phyloP scores from a whole-genome alignment of 1,140 invertebrate genomes.

The Drosophila triauraria region DNA sequence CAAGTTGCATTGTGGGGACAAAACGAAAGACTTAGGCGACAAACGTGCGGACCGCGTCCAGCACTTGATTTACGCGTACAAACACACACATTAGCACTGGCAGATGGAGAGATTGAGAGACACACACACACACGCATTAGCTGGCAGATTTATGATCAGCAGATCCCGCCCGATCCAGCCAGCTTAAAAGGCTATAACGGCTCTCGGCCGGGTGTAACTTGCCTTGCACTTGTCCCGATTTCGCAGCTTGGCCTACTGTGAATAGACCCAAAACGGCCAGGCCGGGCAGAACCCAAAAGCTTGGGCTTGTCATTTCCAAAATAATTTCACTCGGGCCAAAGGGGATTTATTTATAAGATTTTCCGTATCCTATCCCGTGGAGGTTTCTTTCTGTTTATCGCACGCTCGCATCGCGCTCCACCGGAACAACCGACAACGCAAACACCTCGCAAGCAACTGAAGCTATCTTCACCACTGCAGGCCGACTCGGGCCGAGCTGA shows the following conservation, averaged over 20 bases:
- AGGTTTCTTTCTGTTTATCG: conserved; percentile 10
- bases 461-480: conserved; percentile 52
- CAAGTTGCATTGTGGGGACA: conserved; percentile 29
- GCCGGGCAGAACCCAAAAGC: conserved; percentile 6
- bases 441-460: conserved; percentile 77
- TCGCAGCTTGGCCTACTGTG: conserved; percentile 20
- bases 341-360: background rate
- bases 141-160: conserved; percentile 29
- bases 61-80: conserved; percentile 40
- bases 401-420: conserved; percentile 54
- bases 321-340: conserved; percentile 11
- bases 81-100: conserved; percentile 45
- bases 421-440: conserved; percentile 65
- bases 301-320: background rate
- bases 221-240: conserved; percentile 69
- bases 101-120: conserved; percentile 13
- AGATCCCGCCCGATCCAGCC: conserved; percentile 37
- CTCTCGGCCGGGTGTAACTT: conserved; percentile 48
- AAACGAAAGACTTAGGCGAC: conserved; percentile 64
- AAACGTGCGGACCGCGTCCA: conserved; percentile 58
- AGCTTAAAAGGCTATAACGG: conserved; percentile 58
- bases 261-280: conserved; percentile 4
- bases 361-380: conserved; percentile 13
- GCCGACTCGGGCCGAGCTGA: conserved; percentile 11
- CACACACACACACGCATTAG: conserved; percentile 9